Conservation (phyloP, 2,797 vertebrate species). For the Leucoraja ocellata region DNA sequence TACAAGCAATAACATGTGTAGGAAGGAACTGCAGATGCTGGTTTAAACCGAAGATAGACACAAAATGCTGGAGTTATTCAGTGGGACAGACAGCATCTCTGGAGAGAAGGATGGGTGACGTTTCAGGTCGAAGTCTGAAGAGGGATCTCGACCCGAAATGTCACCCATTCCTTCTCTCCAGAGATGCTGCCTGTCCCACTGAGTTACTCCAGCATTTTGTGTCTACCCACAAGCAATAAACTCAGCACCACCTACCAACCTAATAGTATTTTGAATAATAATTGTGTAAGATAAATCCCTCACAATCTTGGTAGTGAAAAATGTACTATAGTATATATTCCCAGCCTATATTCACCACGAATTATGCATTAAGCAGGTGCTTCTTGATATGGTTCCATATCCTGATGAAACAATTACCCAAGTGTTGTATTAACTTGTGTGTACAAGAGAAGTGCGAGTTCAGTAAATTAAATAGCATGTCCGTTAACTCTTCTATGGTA, state of each 20-base stretch:
- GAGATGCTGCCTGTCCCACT: too few species aligned
- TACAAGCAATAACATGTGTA: background rate
- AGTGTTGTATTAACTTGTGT: background rate
- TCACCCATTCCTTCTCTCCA: too few species aligned
- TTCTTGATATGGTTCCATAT: background rate
- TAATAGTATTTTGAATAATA: background rate
- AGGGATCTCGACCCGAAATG: too few species aligned
- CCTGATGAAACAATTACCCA: background rate
- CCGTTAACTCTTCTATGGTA: background rate
- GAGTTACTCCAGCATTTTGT: too few species aligned
- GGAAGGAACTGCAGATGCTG: too few species aligned
- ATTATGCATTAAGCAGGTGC: background rate
- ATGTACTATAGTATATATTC: background rate
- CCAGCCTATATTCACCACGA: background rate
- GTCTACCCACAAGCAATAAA: background rate
- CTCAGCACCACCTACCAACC: background rate
- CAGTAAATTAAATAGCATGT: background rate
- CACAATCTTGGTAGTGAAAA: background rate
- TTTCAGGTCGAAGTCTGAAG: too few species aligned
- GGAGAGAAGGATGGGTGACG: too few species aligned
- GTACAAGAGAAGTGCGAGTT: background rate
- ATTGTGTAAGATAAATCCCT: background rate
- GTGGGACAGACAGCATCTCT: too few species aligned
- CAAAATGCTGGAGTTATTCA: too few species aligned
- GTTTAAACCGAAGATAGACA: too few species aligned